Conservation (phyloP, 35 echinoderm and acorn worm species). For the Ophioderma brevispina region DNA sequence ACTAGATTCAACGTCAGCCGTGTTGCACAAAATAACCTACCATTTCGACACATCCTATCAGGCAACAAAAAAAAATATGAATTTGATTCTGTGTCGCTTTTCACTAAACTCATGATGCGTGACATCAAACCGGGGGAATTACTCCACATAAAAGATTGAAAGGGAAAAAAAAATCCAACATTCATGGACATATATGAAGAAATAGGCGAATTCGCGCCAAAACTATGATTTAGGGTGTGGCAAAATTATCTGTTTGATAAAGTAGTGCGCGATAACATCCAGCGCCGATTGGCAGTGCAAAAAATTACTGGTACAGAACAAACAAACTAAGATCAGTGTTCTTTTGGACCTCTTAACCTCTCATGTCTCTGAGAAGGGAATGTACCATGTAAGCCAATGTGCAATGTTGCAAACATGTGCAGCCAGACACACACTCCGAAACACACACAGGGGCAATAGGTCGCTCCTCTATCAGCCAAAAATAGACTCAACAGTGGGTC, state of each 20-base stretch:
- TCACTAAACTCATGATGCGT: no score
- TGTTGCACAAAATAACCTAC: no score
- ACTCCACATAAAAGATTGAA: no score
- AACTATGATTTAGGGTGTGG: background rate
- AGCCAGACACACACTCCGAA: background rate
- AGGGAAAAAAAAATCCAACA: no score
- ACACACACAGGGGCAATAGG: background rate
- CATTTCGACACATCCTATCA: no score
- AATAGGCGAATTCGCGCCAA: background rate
- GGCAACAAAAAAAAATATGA: no score
- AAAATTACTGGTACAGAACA: background rate
- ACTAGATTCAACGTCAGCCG: no score
- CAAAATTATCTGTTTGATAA: background rate
- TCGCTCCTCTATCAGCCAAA: constrained; percentile 6
- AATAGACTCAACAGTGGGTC: constrained; percentile 2
- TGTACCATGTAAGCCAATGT: background rate
- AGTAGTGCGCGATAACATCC: background rate
- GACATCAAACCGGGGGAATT: no score
- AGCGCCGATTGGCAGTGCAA: background rate
- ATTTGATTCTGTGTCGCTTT: no score
- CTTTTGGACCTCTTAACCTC: background rate
- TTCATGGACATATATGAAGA: no score
- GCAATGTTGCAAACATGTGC: background rate
- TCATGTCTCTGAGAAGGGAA: background rate
- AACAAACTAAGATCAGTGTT: background rate